phyloP scores from a whole-genome alignment of 1,140 invertebrate genomes.

The Drosophila miranda region DNA sequence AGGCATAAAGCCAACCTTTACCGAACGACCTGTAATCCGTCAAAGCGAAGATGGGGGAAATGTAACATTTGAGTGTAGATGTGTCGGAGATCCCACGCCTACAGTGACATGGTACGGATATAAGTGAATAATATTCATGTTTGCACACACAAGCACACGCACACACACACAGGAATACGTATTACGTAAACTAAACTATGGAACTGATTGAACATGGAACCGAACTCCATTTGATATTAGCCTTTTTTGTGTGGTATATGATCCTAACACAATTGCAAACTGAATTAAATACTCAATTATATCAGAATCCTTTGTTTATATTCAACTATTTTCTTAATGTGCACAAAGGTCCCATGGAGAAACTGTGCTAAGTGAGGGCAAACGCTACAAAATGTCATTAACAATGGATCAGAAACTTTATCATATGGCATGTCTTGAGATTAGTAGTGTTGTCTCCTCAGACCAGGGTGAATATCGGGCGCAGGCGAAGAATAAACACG shows the following conservation, averaged over 20 bases:
- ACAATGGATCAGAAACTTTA: slow-evolving; percentile 94
- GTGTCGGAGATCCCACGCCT: slow-evolving; percentile 96
- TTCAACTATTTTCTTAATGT: slow-evolving; percentile 28
- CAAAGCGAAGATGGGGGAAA: slow-evolving; percentile 96
- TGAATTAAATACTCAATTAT: too few relatives aligned
- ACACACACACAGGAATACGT: slow-evolving; percentile 1
- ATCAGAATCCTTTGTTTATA: slow-evolving; percentile 10
- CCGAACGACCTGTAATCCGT: slow-evolving; percentile 96
- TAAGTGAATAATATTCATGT: slow-evolving; percentile 1
- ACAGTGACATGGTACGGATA: slow-evolving; percentile 91
- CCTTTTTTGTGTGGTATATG: neutral
- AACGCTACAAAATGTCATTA: slow-evolving; percentile 90
- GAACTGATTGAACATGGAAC: neutral
- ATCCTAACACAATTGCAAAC: too few relatives aligned
- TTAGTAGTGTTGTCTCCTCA: slow-evolving; percentile 90
- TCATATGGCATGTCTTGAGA: slow-evolving; percentile 93
- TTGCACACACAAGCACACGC: neutral
- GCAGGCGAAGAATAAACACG: slow-evolving; percentile 94
- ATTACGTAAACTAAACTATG: neutral
- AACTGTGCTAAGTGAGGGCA: slow-evolving; percentile 89
- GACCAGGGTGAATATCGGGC: slow-evolving; percentile 97
- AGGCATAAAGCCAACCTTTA: slow-evolving; percentile 97
- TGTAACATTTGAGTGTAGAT: slow-evolving; percentile 97
- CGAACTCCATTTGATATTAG: neutral
- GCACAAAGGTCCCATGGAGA: slow-evolving; percentile 91